Conservation (phyloP, 2,113 vertebrate genomes). For the Varanus komodoensis region DNA sequence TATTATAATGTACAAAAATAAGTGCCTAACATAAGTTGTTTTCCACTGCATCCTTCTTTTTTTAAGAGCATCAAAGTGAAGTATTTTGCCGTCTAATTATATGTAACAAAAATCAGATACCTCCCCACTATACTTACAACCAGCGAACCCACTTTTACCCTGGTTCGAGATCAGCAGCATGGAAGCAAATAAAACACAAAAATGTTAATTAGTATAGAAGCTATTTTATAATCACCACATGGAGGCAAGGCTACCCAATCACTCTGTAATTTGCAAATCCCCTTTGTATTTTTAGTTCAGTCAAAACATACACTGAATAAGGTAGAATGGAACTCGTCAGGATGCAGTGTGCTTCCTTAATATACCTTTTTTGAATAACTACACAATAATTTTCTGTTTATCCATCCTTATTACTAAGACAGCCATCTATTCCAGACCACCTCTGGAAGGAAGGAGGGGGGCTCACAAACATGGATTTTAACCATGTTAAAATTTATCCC, state of each 20-base stretch:
- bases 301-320: slow-evolving; percentile 59
- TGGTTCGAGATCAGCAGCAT: slow-evolving; percentile 49
- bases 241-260: slow-evolving; percentile 46
- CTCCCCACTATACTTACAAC: slow-evolving; percentile 54
- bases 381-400: background rate
- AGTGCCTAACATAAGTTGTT: background rate
- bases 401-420: background rate
- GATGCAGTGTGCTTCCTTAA: slow-evolving; percentile 36
- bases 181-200: slow-evolving; percentile 45
- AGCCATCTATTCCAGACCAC: background rate
- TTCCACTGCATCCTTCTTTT: slow-evolving; percentile 11
- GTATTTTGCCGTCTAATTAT: slow-evolving; percentile 59
- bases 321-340: slow-evolving; percentile 26
- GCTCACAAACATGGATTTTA: background rate
- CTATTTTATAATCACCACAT: slow-evolving; percentile 43
- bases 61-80: slow-evolving; percentile 47
- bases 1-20: slow-evolving; percentile 52
- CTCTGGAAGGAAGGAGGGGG: background rate
- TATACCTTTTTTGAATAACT: slow-evolving; percentile 20
- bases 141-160: slow-evolving; percentile 31
- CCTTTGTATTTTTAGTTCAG: slow-evolving; percentile 52
- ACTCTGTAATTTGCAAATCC: slow-evolving; percentile 64
- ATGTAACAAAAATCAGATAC: slow-evolving; percentile 53
- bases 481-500: background rate
- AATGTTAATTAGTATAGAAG: slow-evolving; percentile 49